These are phyloP conservation scores for Aurelia sp. DNA, from an alignment of 30 jellyfish, hydroid and myxozoan genomes.

Conservation along the genomic window DNA sequence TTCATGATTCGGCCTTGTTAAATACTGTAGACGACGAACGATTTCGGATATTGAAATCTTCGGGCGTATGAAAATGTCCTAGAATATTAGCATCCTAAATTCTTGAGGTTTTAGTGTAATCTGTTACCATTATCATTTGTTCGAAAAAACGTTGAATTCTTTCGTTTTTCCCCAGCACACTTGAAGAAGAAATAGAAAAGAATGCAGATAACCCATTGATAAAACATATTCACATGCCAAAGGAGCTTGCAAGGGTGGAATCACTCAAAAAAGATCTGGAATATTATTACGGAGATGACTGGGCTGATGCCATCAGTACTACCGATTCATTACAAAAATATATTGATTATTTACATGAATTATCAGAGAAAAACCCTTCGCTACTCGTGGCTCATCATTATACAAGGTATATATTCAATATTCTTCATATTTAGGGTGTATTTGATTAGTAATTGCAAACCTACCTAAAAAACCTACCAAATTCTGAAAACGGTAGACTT, in stretches of 20 bases:
- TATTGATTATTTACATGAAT: constrained; percentile 55
- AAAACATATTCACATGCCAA: constrained; percentile 67
- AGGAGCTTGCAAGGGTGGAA: constrained; percentile 61
- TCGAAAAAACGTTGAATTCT: background rate
- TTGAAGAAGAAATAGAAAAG: constrained; percentile 67
- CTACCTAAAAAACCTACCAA: no score
- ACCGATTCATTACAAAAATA: constrained; percentile 58
- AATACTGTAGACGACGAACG: no score
- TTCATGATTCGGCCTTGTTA: no score
- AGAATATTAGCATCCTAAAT: no score
- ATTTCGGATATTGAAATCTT: no score
- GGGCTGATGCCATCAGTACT: constrained; percentile 72
- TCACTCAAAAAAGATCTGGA: constrained; percentile 66
- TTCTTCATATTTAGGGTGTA: no score
- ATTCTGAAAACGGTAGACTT: no score
- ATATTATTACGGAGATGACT: constrained; percentile 74
- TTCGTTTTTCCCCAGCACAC: constrained; percentile 41
- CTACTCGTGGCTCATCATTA: constrained; percentile 79
- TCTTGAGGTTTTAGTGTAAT: no score
- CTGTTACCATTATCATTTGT: background rate
- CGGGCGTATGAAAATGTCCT: no score
- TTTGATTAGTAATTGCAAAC: no score
- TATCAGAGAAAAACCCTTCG: constrained; percentile 60
- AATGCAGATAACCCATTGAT: constrained; percentile 64
- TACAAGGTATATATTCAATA: constrained; percentile 68